A percentile compares a stretch with the other conserved stretches of the same genome.
Conservation (phyloP, 2,113 vertebrate genomes). For the Seriola aureovittata region DNA sequence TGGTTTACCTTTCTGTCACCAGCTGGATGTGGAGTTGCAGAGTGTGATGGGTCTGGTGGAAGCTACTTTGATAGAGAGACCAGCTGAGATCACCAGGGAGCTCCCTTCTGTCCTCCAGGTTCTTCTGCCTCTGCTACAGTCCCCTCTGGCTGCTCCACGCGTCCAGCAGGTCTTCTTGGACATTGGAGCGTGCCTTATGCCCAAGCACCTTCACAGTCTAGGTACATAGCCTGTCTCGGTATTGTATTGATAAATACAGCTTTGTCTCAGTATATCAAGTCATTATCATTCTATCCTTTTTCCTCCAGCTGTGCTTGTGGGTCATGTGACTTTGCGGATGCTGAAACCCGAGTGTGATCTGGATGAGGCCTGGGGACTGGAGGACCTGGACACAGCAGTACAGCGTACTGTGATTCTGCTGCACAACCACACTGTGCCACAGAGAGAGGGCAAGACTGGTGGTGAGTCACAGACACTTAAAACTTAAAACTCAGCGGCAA, state of each 20-base stretch:
- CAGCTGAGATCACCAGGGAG: slow-evolving; percentile 89
- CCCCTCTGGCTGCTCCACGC: slow-evolving; percentile 92
- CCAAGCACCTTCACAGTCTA: slow-evolving; percentile 87
- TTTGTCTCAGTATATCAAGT: neutral
- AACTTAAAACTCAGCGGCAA: neutral
- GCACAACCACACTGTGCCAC: slow-evolving; percentile 88
- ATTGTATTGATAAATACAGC: neutral
- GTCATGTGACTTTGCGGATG: slow-evolving; percentile 93
- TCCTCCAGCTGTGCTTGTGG: slow-evolving; percentile 89
- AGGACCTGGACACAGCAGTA: slow-evolving; percentile 90
- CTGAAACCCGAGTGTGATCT: slow-evolving; percentile 94
- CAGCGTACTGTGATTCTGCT: slow-evolving; percentile 88
- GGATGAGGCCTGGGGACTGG: slow-evolving; percentile 93
- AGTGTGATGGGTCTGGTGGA: slow-evolving; percentile 88
- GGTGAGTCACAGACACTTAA: slow-evolving; percentile 51
- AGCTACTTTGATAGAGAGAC: slow-evolving; percentile 85
- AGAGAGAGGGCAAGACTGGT: slow-evolving; percentile 85
- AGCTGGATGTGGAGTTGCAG: slow-evolving; percentile 92
- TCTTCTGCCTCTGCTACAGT: slow-evolving; percentile 91
- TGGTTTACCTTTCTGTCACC: slow-evolving; percentile 37
- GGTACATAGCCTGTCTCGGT: slow-evolving; percentile 78
- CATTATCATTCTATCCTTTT: neutral
- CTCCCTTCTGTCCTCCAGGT: slow-evolving; percentile 89
- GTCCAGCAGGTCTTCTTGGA: slow-evolving; percentile 89
- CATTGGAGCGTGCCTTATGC: slow-evolving; percentile 91